Base-by-base conservation (phyloP, 2,888 invertebrate genomes). In the Harpagoxenus sublaevis region DNA sequence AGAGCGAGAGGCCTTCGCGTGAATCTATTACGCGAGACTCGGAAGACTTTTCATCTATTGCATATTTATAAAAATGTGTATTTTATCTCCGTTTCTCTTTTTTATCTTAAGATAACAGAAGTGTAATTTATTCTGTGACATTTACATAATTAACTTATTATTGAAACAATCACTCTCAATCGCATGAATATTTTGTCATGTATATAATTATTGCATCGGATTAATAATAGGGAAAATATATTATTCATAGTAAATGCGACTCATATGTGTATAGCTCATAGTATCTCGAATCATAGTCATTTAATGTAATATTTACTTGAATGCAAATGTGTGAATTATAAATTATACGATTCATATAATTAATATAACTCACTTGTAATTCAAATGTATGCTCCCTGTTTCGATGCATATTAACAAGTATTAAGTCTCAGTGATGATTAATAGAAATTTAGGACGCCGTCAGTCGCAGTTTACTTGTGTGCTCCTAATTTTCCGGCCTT, bases 21-120 rank as follows among this genome's bases (percentile, higher is more conserved):
- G 71, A 79, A 79, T 79, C 79, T 71, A 79, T 79, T 79, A 79
- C 79, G 79, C 8, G 79, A 39, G 60, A 48, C 60, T 71, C 71
- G 71, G 35, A 79, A 71, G 79, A 79, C 79, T 71, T 71, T 71
- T 71, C 71, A 71, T 79, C 79, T 48, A 71, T 79, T 71, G 71
- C 71, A 71, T 79, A 79, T 79, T 71, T 79, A 79, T 79, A 79
- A 79, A 79, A 57, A 48, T 45, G 45, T 35, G 45, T 60, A 70
- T 39, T 71, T 60, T 55, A 55, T 78, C 45, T 57, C 5, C 70
- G 31, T 53, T 57, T 15, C 31, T 42, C 35, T 55, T n/a, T 48
- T 55, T n/a, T 15, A n/a, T 3, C 9, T 31, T 55, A 42, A 45
- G 39, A 42, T 15, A 18, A 23, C 23, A 12, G n/a, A n/a, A 5